A percentile compares a stretch with the other conserved stretches of the same genome.
Evolutionary conservation across 2,113 vertebrate species (phyloP).

Genomic region (Trochalopteron elliotii): DNA sequence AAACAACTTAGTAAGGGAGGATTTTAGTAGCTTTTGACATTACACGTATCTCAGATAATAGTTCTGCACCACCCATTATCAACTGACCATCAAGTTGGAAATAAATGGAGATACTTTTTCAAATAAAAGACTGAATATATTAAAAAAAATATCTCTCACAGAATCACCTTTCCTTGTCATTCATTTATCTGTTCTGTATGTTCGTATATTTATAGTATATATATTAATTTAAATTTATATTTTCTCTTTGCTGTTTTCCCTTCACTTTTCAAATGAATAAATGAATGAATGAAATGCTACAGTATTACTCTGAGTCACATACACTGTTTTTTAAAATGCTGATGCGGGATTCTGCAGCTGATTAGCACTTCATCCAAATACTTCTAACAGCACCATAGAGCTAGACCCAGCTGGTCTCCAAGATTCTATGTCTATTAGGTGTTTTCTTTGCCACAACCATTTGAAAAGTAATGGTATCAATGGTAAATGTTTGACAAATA

Average conservation of each 20-base stretch:
- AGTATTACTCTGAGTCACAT: background rate
- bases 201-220: background rate
- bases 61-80: background rate
- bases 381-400: background rate
- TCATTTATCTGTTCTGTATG: background rate
- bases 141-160: background rate
- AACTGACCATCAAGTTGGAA: background rate
- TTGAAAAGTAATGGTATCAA: background rate
- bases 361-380: background rate
- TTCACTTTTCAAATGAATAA: background rate
- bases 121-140: background rate
- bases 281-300: background rate
- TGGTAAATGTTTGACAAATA: background rate
- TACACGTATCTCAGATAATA: background rate
- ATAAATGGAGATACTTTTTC: background rate
- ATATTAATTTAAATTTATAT: background rate
- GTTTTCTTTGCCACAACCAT: background rate
- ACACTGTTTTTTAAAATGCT: background rate
- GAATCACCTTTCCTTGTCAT: background rate
- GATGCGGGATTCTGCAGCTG: background rate
- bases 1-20: background rate
- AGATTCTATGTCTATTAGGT: background rate
- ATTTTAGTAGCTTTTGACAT: background rate
- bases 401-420: background rate
- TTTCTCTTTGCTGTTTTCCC: background rate